These are phyloP conservation scores for Orthonychiurus folsomi DNA, from an alignment of 2,888 invertebrate genomes.

Conservation along the genomic window DNA sequence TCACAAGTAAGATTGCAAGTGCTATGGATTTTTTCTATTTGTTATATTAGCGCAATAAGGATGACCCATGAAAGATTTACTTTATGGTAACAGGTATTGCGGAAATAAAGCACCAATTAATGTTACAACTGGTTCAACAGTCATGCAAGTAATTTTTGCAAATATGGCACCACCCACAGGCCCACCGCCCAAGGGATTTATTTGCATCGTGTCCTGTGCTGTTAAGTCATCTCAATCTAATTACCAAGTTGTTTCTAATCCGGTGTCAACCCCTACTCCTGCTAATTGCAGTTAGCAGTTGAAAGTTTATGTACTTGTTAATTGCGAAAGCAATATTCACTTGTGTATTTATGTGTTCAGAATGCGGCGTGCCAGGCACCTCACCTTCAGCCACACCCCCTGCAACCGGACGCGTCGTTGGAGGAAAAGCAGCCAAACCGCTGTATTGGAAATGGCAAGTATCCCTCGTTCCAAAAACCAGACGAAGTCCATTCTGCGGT, in stretches of 20 bases:
- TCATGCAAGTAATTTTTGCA: constrained; percentile 21
- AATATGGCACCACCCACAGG: constrained; percentile 13
- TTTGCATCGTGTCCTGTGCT: constrained; percentile 26
- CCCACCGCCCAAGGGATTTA: constrained; percentile 20
- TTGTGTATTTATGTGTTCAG: constrained; percentile 12
- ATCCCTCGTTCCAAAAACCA: constrained; percentile 22
- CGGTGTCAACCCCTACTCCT: constrained; percentile 9
- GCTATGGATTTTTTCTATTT: no score
- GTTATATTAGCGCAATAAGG: neutral
- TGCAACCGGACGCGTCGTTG: constrained; percentile 25
- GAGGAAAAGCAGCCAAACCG: constrained; percentile 25
- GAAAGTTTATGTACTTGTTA: neutral
- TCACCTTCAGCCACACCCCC: neutral
- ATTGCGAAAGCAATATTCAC: neutral
- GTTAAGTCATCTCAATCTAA: neutral
- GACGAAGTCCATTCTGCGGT: constrained; percentile 31
- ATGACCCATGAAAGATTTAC: neutral
- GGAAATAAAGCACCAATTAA: constrained; percentile 27
- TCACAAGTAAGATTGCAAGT: constrained; percentile 31
- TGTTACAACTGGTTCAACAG: constrained; percentile 20
- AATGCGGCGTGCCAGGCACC: constrained; percentile 33
- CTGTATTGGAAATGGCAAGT: constrained; percentile 36
- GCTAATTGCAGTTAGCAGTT: constrained; percentile 15
- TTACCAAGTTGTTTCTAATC: constrained; percentile 11
- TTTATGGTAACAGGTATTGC: constrained; percentile 26